Evolutionary conservation across 2,888 invertebrate genomes (phyloP), one percentile per base, ranked within the genome.

Genomic region (Amitus sp.): DNA sequence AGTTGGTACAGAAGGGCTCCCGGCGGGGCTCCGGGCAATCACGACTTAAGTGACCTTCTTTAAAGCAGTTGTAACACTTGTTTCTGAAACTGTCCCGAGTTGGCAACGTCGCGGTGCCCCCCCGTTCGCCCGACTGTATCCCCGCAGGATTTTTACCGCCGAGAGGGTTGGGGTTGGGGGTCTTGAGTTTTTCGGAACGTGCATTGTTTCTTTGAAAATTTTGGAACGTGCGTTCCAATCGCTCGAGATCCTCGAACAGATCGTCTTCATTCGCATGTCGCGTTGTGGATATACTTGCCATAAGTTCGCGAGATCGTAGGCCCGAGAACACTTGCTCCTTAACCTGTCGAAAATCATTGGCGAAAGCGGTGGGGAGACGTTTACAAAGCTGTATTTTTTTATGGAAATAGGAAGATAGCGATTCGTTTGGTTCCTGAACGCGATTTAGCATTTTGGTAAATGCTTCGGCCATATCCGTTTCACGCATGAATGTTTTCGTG

Each of bases 381-480:
- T 46, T 47, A 34, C 58, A 62, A 5, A 62, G 47, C 20, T 42
- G 43, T 1, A 57, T 56, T 34, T 66, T 66, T 0, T 59, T 60
- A 12, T 63, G 37, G 30, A 47, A 66, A 43, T 67, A 63, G 1
- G 47, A 39, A 1, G 52, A 39, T 2, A 66, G 13, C 1, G 43
- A 12, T 45, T 66, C 66, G 2, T 37, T 42, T 5, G 39, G 13
- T 0, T 43, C 34, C 43, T 64, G 62, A 9, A 19, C 20, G 0
- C 62, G 49, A 1, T 13, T 39, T 34, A 58, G 27, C 62, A 64
- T 52, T 13, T 55, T 52, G 1, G 56, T 43, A 54, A 59, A 64
- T 2, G 49, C 39, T 19, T 62, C 56, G 2, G 54, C 17, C n/a
- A 30, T 23, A 43, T 58, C 37, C 0, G 56, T 4, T 17, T 51